Base-by-base conservation (phyloP, 2,113 vertebrate genomes). In the Pterophyllum scalare region DNA sequence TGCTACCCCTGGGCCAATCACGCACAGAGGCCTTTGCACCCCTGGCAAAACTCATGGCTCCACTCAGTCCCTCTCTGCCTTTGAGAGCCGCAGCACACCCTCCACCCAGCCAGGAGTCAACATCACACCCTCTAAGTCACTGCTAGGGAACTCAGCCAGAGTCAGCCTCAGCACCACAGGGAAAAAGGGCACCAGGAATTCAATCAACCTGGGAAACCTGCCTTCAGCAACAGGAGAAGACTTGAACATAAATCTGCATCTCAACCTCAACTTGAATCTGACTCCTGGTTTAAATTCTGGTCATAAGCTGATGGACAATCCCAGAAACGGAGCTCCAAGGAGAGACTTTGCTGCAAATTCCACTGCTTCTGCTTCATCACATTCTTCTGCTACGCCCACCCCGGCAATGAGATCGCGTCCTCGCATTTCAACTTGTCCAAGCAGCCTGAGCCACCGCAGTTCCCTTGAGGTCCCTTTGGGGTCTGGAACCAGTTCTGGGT, bases 341-440 rank as follows among this genome's bases (percentile, higher is more conserved):
- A 80, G 67, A 9, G 91, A 95, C 17, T 86, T 90, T 38, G 33
- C 89, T 8, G 33, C 87, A 20, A 72, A 86, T 67, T 89, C 94
- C 13, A 82, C 91, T 0, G 61, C 93, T 12, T 94, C 95, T 56
- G 81, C 92, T n/a, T 76, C 83, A 5, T 91, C 94, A 2, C 78
- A 94, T 40, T 92, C 92, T 49, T 88, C 94, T 1, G 81, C 88
- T 43, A 94, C 89, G 40, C 93, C 91, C 54, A 88, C 89, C n/a
- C 94, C 96, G 6, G 94, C 92, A 35, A 91, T 95, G 86, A 95
- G 96, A 78, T 72, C 94, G 46, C 95, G 96, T 12, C 94, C 96
- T 59, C 92, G 96, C 56, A 97, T 97, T 75, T 96, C 96, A 79
- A 97, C 96, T 38, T 96, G 96, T 61, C 95, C 95, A 1, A 94